Percentiles rank a stretch among this genome's conserved stretches.
Evolutionary conservation across 1,140 invertebrate species (phyloP).

Genomic region (Antheraea pernyi): DNA sequence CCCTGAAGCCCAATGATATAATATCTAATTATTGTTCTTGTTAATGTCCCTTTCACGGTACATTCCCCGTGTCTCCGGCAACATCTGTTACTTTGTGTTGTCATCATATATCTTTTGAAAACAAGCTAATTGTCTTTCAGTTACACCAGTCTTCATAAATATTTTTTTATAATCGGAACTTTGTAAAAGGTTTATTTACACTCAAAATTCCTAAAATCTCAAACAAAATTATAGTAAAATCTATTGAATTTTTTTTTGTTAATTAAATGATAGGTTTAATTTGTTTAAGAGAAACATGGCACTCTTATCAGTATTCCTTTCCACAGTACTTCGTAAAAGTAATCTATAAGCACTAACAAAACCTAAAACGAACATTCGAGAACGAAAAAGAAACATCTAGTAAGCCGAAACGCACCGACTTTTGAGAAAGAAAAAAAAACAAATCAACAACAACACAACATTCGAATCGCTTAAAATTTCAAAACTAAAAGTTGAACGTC

Average conservation of each 20-base stretch:
- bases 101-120: neutral
- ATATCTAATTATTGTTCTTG: constrained; percentile 73
- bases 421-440: neutral
- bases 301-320: too few relatives aligned
- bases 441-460: neutral
- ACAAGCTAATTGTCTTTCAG: neutral
- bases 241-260: too few relatives aligned
- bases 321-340: too few relatives aligned
- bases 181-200: too few relatives aligned
- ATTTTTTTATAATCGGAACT: too few relatives aligned
- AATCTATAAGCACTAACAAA: too few relatives aligned
- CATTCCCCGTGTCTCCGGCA: constrained; percentile 55
- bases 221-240: too few relatives aligned
- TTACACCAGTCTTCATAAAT: neutral
- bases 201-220: too few relatives aligned
- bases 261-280: too few relatives aligned
- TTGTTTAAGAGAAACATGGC: too few relatives aligned
- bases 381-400: neutral
- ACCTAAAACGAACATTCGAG: too few relatives aligned
- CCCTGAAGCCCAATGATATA: constrained; percentile 73
- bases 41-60: constrained; percentile 71
- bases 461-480: constrained; percentile 8
- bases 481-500: constrained; percentile 63
- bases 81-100: constrained; percentile 36
- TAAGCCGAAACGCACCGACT: neutral